Base-by-base conservation (phyloP, 1,140 invertebrate species). In the Calliphora vicina region DNA sequence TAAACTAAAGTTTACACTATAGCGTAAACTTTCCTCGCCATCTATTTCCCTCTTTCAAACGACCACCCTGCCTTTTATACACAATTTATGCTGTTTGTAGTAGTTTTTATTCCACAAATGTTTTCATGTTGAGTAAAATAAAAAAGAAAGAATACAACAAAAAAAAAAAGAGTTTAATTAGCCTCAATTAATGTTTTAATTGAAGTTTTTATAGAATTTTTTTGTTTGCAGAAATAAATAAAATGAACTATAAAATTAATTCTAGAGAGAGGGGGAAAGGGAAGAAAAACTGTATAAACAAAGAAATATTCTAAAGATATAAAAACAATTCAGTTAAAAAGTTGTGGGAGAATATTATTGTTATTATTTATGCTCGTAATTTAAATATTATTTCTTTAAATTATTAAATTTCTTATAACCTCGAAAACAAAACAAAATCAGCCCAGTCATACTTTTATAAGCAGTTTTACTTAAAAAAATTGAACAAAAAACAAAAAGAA, bases 181-280 rank as follows among this genome's bases (percentile, higher is more conserved):
- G 61, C 61, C 61, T 67, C 61, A 67, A 67, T 67, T 67, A 67
- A 67, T 67, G 61, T 67, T 67, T 67, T 67, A 67, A 67, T 67
- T 67, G 61, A 67, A 67, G 61, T 67, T 67, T 67, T 61, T 61
- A 61, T 61, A n/a, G 6, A n/a, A n/a, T n/a, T n/a, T 17, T 20
- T 67, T 17, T 4, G 5, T 23, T 5, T 67, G 61, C 61, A 25
- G 61, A 23, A 67, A 23, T 67, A 23, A 67, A 67, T 17, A 67
- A 67, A 25, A 67, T 12, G n/a, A 67, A 23, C 20, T 6, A 67
- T 23, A 67, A 20, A 57, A 67, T 23, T 67, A 10, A 23, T 9
- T 67, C 0, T 23, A 67, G 57, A 67, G 8, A 67, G n/a, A 17
- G 50, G 5, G 50, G 15, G 50, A n/a, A 57, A 57, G n/a, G 50